Evolutionary conservation across 2,888 invertebrate genomes (phyloP), one percentile per base, ranked within the genome.

Genomic region (Biston stratarius): DNA sequence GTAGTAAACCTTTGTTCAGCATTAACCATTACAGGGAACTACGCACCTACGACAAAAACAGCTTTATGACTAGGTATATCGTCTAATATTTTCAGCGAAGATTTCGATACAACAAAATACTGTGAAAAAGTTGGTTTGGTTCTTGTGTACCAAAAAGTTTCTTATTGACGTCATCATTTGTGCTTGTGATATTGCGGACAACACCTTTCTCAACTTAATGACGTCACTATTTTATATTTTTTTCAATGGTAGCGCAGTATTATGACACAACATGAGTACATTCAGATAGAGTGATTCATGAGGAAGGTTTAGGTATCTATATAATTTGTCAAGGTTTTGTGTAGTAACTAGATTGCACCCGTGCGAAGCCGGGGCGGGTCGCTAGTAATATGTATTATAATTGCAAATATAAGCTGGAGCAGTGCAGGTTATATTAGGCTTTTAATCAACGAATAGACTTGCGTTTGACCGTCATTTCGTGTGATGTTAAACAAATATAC

Each of bases 91-190:
- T 55, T 55, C n/a, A 11, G 11, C 52, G 0, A 49, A 52, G 36
- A 12, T 15, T 53, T 15, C 15, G 10, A 15, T 53, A 9, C 14
- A 34, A 15, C 10, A 12, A 15, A 38, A 53, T 15, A 8, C 10
- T 15, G 11, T 5, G 40, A 53, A 15, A 40, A 15, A 52, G 14
- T 36, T 55, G 42, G 24, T 53, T 40, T 0, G 52, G 14, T 40
- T 53, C 34, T n/a, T 40, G 15, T 42, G 55, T 24, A 11, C 8
- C 15, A 40, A 34, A 45, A 45, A n/a, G 38, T 36, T 38, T 34
- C 6, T 47, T 58, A 45, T 58, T 47, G 47, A 58, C 58, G 58
- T 58, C 58, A 57, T 57, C 44, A 15, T 47, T 47, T 11, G 58
- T 7, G 47, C 15, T 48, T 15, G 47, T 48, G 15, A 47, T 12